phyloP scores from a whole-genome alignment of 2,113 vertebrate species.

The Platycercus adscitus region DNA sequence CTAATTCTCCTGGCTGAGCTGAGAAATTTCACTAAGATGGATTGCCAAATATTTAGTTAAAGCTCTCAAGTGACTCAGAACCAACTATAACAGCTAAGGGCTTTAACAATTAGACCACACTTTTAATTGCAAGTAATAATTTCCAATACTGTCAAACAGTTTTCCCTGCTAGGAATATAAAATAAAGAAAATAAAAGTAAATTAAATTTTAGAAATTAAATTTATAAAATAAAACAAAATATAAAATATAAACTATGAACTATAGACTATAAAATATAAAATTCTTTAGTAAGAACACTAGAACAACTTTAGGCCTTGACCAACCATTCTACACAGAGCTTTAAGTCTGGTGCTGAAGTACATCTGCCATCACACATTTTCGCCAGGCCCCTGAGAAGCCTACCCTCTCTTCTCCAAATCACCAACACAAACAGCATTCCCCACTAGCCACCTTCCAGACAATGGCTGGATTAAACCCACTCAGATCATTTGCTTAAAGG shows the following conservation, averaged over 20 bases:
- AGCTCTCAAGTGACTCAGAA: not conserved
- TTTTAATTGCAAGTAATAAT: not conserved
- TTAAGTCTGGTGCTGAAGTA: not conserved
- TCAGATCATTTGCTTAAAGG: not conserved
- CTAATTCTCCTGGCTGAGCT: not conserved
- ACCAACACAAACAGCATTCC: not conserved
- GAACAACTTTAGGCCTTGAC: not conserved
- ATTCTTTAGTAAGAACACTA: not conserved
- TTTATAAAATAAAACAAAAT: not conserved
- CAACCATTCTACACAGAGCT: not conserved
- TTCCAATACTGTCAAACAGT: not conserved
- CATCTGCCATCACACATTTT: not conserved
- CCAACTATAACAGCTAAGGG: not conserved
- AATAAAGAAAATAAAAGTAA: not conserved
- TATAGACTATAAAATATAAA: not conserved
- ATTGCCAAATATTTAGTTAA: conserved; percentile 40
- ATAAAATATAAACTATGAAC: not conserved
- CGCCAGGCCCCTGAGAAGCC: not conserved
- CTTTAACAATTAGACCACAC: not conserved
- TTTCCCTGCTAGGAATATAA: not conserved
- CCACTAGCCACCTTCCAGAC: not conserved
- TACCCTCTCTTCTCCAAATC: not conserved
- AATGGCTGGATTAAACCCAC: not conserved
- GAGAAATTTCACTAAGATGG: not conserved
- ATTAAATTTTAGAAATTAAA: not conserved